Evolutionary conservation across 2,797 vertebrate genomes (phyloP).

Genomic region (Manis javanica): DNA sequence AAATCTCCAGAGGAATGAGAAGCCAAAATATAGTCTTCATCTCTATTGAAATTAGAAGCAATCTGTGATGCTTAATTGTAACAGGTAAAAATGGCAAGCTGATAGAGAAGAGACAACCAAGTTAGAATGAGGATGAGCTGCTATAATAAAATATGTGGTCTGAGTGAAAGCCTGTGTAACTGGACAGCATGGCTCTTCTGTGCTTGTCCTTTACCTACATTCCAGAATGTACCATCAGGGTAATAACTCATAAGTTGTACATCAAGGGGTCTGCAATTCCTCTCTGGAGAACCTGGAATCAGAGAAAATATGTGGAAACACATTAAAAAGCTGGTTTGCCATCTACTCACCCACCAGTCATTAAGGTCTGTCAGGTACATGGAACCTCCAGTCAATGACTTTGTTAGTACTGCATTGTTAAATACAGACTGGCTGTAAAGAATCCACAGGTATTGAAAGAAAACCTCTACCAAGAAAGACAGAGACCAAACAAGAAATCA

Average conservation of each 20-base stretch:
- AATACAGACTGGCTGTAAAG: background rate
- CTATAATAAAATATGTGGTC: background rate
- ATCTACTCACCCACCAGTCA: background rate
- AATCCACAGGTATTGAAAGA: background rate
- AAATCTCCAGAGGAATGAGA: background rate
- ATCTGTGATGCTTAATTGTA: background rate
- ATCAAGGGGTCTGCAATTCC: background rate
- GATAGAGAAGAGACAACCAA: background rate
- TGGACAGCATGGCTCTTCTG: fast-evolving
- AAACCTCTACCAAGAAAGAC: background rate
- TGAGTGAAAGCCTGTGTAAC: background rate
- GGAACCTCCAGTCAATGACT: background rate
- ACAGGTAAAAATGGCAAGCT: background rate
- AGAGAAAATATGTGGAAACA: background rate
- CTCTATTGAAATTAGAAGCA: background rate
- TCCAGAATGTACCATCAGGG: background rate
- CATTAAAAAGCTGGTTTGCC: background rate
- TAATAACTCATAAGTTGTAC: background rate
- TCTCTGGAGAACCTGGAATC: background rate
- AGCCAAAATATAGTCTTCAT: background rate
- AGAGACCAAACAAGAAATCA: background rate
- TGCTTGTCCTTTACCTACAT: background rate
- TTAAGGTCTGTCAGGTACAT: background rate
- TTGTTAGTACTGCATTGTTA: background rate
- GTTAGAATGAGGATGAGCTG: background rate